Evolutionary conservation across 1,140 invertebrate species (phyloP).

Genomic region (Hyphantria cunea): DNA sequence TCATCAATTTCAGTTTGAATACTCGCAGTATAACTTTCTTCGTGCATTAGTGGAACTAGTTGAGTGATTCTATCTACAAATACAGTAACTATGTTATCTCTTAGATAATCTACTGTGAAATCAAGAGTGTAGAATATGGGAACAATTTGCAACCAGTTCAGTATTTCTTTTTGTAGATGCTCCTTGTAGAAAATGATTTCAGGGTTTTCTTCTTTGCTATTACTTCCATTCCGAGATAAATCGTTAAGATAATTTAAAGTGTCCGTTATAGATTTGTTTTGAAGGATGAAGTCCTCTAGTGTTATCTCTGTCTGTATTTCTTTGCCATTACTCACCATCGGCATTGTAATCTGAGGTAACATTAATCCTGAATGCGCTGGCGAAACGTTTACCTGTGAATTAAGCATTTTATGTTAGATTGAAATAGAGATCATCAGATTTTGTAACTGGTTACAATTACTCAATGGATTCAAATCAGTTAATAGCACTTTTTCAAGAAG

Average conservation of each 20-base stretch:
- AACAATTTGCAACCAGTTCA: conserved; percentile 31
- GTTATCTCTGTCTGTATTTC: conserved; percentile 7
- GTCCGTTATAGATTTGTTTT: not conserved
- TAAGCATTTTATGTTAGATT: too few relatives aligned
- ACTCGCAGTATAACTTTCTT: conserved; percentile 19
- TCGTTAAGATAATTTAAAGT: not conserved
- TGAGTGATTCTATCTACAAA: conserved; percentile 26
- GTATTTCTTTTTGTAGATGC: conserved; percentile 22
- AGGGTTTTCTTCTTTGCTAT: conserved; percentile 10
- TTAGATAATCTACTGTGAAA: conserved; percentile 16
- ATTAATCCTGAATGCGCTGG: conserved; percentile 8
- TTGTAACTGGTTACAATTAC: too few relatives aligned
- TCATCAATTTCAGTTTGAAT: conserved; percentile 26
- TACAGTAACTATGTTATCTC: conserved; percentile 19
- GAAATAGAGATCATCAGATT: too few relatives aligned
- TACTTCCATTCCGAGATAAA: not conserved
- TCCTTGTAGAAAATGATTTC: conserved; percentile 28
- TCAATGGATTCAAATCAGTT: too few relatives aligned
- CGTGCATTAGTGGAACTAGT: conserved; percentile 2
- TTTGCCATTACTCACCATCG: not conserved
- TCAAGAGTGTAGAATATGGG: conserved; percentile 21
- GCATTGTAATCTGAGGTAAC: conserved; percentile 4
- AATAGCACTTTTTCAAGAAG: too few relatives aligned
- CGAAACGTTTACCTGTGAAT: conserved; percentile 9
- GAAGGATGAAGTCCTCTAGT: not conserved